Evolutionary conservation across 2,888 invertebrate species (phyloP), one percentile per base, ranked within the genome.

Genomic region (Meteorus cinctellus): DNA sequence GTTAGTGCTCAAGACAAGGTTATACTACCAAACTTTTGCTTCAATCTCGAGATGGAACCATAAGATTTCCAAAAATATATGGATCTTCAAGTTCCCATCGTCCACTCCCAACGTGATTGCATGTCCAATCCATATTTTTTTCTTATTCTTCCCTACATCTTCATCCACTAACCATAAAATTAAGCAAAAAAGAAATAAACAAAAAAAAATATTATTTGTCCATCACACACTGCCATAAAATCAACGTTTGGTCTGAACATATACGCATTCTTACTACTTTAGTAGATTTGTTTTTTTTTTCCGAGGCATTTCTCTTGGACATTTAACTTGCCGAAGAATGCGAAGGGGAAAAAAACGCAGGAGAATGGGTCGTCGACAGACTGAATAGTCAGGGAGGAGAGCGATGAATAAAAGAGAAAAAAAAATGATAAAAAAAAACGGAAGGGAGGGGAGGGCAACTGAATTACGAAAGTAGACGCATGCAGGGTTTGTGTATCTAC

Each of bases 401-500:
- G 10, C 12, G 48, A 68, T 27, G 34, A 48, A 29, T 48, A 70
- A 29, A 55, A 31, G 14, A 31, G 14, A 12, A 29, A 48, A 41
- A 41, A 41, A 41, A 41, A 12, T 8, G 41, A 41, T 41, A 12
- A 41, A 41, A 41, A 41, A 10, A 24, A 19, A 65, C 19, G 36
- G 36, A 65, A 60, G 16, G 34, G 34, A 36, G 59, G 31, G n/a
- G 29, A 27, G 29, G 29, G 31, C 51, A 55, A 55, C 31, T 69
- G 69, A 29, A 69, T 69, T 69, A 69, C 69, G 69, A 69, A 69
- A 69, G 69, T 31, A 69, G 69, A 69, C 69, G 55, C 55, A 69
- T 34, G 55, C 74, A 72, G 81, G 82, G 84, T 82, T 84, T 85
- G 86, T 86, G 84, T 86, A 86, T 85, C 84, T 84, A 84, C 83